A percentile compares a stretch with the other conserved stretches of the same genome.
Evolutionary conservation across 2,113 vertebrate genomes (phyloP).

Genomic region (Lophura nycthemera): DNA sequence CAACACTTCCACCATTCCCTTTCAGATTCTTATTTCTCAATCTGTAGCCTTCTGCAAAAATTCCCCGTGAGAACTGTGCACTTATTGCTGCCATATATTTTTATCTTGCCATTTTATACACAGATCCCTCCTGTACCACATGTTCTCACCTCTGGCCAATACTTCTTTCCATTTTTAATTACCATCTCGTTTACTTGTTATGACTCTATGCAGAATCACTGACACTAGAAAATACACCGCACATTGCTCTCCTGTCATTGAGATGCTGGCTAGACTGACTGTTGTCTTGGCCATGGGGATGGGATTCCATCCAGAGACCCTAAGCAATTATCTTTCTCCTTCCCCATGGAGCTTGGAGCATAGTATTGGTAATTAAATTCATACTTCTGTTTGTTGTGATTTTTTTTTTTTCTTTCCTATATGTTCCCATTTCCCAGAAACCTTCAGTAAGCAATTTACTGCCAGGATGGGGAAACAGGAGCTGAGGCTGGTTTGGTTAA

Average conservation of each 20-base stretch:
- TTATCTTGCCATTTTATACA: slow-evolving; percentile 16
- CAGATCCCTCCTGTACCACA: background rate
- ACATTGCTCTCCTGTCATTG: slow-evolving; percentile 56
- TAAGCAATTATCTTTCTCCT: slow-evolving; percentile 69
- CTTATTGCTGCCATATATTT: slow-evolving; percentile 33
- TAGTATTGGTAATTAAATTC: slow-evolving; percentile 72
- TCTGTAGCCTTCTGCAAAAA: slow-evolving; percentile 29
- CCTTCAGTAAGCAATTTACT: slow-evolving; percentile 17
- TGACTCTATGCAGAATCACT: slow-evolving; percentile 56
- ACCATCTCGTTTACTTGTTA: slow-evolving; percentile 68
- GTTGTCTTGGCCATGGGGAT: slow-evolving; percentile 64
- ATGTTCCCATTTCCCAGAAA: slow-evolving; percentile 62
- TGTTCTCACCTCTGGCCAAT: slow-evolving; percentile 57
- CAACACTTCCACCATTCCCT: background rate
- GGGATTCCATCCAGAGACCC: slow-evolving; percentile 65
- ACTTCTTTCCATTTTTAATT: slow-evolving; percentile 61
- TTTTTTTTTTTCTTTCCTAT: background rate
- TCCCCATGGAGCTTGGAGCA: slow-evolving; percentile 24
- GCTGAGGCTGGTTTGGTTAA: background rate
- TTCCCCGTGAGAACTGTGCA: background rate
- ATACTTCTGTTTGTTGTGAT: slow-evolving; percentile 60
- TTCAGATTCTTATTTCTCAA: slow-evolving; percentile 18
- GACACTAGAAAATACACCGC: slow-evolving; percentile 27
- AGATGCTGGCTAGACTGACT: slow-evolving; percentile 70
- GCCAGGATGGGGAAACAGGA: background rate